Evolutionary conservation across 2,888 invertebrate species (phyloP), one percentile per base, ranked within the genome.

Genomic region (Glaucopsyche alexis): DNA sequence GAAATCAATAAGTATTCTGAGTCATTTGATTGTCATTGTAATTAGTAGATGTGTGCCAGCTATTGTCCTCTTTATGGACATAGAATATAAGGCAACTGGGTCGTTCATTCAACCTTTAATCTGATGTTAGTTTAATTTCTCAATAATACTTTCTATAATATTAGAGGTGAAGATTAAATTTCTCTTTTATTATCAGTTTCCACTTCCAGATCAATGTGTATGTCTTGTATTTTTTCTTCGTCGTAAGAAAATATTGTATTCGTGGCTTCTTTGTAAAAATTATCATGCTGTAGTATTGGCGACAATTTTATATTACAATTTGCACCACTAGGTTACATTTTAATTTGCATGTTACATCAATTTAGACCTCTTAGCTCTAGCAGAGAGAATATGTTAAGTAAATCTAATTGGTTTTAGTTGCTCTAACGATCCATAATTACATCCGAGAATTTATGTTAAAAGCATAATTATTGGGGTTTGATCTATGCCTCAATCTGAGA

Each of bases 321-420:
- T 11, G 7, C 38, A 60, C 29, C 4, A 29, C 29, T 4, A 4
- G 4, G 19, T 38, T 29, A 60, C 14, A 9, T 29, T 60, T 38
- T 13, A 29, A 60, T 60, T 60, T 60, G 60, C 60, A 38, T 60
- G 38, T 60, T 60, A 29, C 29, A 29, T 29, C 2, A 29, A 29
- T 29, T 29, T 29, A 29, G 29, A 29, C 29, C 29, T 3, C 29
- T 52, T 52, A 8, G 52, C 7, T 94, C 98, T 98, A 91, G 38
- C 73, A 77, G 49, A 76, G n/a, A 52, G 16, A 67, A 29, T 74
- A 14, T 66, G 71, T 64, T 73, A 40, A 73, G 66, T 66, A 16
- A 11, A 60, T 11, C 7, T 60, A 67, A 67, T 67, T 67, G 47
- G 11, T 47, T 16, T 14, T 38, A 69, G 7, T 49, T 29, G 16